Evolutionary conservation across 2,113 vertebrate species (phyloP).

Genomic region (Athene noctua): DNA sequence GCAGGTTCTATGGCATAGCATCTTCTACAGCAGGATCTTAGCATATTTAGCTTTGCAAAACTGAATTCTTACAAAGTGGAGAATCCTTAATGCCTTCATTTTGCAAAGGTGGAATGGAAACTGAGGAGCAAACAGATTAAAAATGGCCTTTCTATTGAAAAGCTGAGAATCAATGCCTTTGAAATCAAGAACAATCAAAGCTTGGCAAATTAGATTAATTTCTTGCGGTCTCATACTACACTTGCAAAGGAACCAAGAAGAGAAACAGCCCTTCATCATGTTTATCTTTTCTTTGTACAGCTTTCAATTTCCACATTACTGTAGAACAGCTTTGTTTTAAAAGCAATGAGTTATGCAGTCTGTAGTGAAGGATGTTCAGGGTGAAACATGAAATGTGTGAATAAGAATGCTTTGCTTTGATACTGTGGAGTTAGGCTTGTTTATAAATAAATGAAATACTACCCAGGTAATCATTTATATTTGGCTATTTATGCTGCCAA

Average conservation of each 20-base stretch:
- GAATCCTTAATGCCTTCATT: background rate
- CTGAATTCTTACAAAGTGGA: background rate
- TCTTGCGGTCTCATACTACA: rapidly evolving
- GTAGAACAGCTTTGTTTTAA: background rate
- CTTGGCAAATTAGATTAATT: background rate
- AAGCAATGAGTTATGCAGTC: background rate
- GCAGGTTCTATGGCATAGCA: background rate
- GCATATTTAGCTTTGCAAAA: background rate
- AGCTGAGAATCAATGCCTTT: background rate
- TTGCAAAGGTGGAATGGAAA: background rate
- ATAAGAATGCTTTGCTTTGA: background rate
- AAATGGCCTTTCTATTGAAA: background rate
- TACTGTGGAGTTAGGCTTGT: background rate
- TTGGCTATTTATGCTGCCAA: background rate
- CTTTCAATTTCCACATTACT: background rate
- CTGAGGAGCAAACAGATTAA: background rate
- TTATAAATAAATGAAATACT: background rate
- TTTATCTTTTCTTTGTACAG: background rate
- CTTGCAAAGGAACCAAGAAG: background rate
- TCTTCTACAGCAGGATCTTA: background rate
- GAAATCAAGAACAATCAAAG: background rate
- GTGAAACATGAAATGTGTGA: background rate
- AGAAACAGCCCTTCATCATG: background rate
- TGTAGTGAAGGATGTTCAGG: background rate
- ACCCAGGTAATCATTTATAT: background rate